Base-by-base conservation (phyloP, 2,888 invertebrate genomes). In the Melolontha melolontha region DNA sequence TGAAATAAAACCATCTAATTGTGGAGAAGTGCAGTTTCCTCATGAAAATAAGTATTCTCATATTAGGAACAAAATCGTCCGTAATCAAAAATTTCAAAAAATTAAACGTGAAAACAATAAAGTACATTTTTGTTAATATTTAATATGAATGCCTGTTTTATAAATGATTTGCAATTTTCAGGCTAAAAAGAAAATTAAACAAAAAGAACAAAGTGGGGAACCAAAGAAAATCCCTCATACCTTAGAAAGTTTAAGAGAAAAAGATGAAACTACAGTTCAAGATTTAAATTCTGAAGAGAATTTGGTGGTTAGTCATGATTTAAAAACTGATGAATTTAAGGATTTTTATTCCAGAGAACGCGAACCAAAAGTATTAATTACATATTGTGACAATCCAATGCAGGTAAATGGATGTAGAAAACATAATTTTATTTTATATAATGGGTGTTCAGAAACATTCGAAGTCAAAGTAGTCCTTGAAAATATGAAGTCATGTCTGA, bases 301-400 rank as follows among this genome's bases (percentile, higher is more conserved):
- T 74, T 90, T 90, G 76, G 91, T 93, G 81, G 84, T 93, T 71
- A 83, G 84, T 79, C 87, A 90, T 74, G 94, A 94, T 77, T 85
- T 94, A 76, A 90, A 92, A 77, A 83, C 90, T 42, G 95, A 99
- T 85, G 97, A 98, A 81, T 91, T 97, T 77, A 90, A 94, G 64
- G 81, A 91, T 16, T 98, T 96, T 82, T 98, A 95, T 80, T 89
- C 90, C 74, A 89, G 93, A 70, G 87, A 91, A 5, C 95, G 94
- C 76, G 92, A 92, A 74, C 98, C 98, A 0, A 98, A 97, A 87
- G 93, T 99, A 27, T 85, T 99, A n/a, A 95, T 99, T 63, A 98
- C 98, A 8, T 97, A 93, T 75, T 90, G 94, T 0, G 97, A 97
- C 79, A 95, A 96, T 85, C 97, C 98, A 0, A 90, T 92, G 76